A percentile compares a stretch with the other conserved stretches of the same genome.
Evolutionary conservation across 2,888 invertebrate species (phyloP).

Genomic region (Camptogramma bilineatum): DNA sequence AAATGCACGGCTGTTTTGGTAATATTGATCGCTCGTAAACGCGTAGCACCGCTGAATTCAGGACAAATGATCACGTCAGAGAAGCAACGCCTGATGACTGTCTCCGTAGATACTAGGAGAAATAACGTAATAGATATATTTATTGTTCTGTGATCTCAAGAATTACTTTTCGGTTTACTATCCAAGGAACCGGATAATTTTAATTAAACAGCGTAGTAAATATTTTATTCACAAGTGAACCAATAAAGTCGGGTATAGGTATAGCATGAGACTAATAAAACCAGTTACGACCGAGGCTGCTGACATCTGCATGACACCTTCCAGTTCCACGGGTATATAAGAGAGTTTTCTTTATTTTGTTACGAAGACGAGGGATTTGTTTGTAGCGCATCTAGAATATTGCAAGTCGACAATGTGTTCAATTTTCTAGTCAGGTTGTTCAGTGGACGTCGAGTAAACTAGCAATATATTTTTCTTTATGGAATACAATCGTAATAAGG

Average conservation of each 20-base stretch:
- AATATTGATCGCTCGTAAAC: conserved; percentile 55
- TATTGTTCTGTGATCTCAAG: background rate
- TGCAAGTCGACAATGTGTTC: conserved; percentile 47
- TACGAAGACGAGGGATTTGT: conserved; percentile 40
- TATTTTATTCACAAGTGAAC: conserved; percentile 51
- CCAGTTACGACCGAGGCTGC: conserved; percentile 42
- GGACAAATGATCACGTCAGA: conserved; percentile 64
- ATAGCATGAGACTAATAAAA: conserved; percentile 50
- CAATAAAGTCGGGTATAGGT: conserved; percentile 49
- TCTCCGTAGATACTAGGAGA: conserved; percentile 46
- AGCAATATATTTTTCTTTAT: background rate
- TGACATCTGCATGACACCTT: conserved; percentile 43
- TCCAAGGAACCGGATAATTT: conserved; percentile 13
- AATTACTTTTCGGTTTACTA: background rate
- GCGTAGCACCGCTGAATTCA: conserved; percentile 57
- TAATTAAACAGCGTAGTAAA: conserved; percentile 33
- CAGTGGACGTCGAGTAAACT: background rate
- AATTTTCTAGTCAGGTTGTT: conserved; percentile 38
- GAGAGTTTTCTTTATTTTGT: conserved; percentile 44
- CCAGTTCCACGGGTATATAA: conserved; percentile 31
- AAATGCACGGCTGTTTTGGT: conserved; percentile 45
- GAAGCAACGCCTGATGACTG: conserved; percentile 63
- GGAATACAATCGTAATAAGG: background rate
- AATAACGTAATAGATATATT: background rate
- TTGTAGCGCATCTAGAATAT: conserved; percentile 46